Base-by-base conservation (phyloP, 2,888 invertebrate genomes). In the Cheilosia pagana region DNA sequence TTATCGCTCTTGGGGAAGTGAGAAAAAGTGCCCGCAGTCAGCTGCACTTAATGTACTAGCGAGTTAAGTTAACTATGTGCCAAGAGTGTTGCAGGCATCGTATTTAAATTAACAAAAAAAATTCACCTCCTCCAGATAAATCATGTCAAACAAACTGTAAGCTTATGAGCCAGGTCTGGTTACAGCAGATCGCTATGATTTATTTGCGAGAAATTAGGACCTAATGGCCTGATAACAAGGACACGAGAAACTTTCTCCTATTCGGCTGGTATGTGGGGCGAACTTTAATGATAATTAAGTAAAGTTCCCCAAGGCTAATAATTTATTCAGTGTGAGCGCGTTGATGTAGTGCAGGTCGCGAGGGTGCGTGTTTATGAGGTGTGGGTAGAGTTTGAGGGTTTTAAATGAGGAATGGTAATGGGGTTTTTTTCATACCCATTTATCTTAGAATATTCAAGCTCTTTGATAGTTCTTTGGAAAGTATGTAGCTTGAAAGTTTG, bases 11-110 rank as follows among this genome's bases (percentile, higher is more conserved):
- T 2, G 19, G 10, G 19, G 2, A 60, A 43, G 19, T 62, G 62
- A 68, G 48, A 23, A 70, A 53, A 68, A 68, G 16, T 53, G 53
- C 35, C 63, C 52, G 5, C 45, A 35, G 78, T 28, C 74, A 57
- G 79, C 31, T 82, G 82, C 72, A 72, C 68, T 78, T 82, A 78
- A 83, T 79, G 83, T 70, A 75, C n/a, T n/a, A 79, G 59, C 67
- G 68, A 78, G 72, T 57, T 63, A 74, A 78, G 72, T 57, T 63
- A 74, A 74, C 72, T 57, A 52, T 53, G 45, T 67, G 76, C 59
- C 70, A 12, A 35, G 19, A 68, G 55, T 23, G 35, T 55, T 39
- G 19, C 31, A 31, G 14, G 67, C 19, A 57, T 45, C 23, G 4
- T 60, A 43, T n/a, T 43, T 43, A n/a, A 21, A n/a, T 43, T 43